Evolutionary conservation across 2,888 invertebrate genomes (phyloP).

Genomic region (Troides helena): DNA sequence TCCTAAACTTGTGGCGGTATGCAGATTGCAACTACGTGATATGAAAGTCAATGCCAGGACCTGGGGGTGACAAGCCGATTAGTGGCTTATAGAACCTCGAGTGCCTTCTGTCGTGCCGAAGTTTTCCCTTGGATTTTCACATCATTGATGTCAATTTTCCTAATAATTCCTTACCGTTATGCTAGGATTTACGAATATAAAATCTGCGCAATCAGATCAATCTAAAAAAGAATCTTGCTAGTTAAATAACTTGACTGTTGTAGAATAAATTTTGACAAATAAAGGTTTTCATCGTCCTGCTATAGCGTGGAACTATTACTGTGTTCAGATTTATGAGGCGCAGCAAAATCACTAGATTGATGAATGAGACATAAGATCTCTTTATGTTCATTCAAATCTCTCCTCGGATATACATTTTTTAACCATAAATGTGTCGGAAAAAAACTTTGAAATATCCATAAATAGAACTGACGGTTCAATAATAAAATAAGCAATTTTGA

Average conservation of each 20-base stretch:
- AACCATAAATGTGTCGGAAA: not conserved
- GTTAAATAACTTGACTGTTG: not conserved
- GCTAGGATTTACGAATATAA: slow-evolving; percentile 1
- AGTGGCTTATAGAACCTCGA: slow-evolving; percentile 46
- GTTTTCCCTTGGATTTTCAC: slow-evolving; percentile 21
- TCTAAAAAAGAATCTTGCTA: not conserved
- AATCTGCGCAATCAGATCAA: not conserved
- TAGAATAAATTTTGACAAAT: not conserved
- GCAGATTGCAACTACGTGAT: slow-evolving; percentile 75
- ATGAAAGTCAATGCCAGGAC: slow-evolving; percentile 59
- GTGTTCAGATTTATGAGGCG: too few species aligned
- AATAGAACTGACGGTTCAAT: slow-evolving; percentile 41
- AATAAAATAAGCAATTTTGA: slow-evolving; percentile 65
- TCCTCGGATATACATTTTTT: too few species aligned
- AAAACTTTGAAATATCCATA: not conserved
- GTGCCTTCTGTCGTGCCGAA: slow-evolving; percentile 29
- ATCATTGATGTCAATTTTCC: slow-evolving; percentile 27
- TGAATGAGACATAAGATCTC: too few species aligned
- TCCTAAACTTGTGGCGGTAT: slow-evolving; percentile 43
- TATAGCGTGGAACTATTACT: too few species aligned
- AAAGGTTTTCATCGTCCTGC: not conserved
- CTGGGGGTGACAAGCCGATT: slow-evolving; percentile 72
- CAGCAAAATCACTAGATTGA: too few species aligned
- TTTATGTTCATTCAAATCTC: too few species aligned
- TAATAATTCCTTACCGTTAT: slow-evolving; percentile 7